Evolutionary conservation across 2,797 vertebrate species (phyloP), one percentile per base, ranked within the genome.

Genomic region (Miichthys miiuy): DNA sequence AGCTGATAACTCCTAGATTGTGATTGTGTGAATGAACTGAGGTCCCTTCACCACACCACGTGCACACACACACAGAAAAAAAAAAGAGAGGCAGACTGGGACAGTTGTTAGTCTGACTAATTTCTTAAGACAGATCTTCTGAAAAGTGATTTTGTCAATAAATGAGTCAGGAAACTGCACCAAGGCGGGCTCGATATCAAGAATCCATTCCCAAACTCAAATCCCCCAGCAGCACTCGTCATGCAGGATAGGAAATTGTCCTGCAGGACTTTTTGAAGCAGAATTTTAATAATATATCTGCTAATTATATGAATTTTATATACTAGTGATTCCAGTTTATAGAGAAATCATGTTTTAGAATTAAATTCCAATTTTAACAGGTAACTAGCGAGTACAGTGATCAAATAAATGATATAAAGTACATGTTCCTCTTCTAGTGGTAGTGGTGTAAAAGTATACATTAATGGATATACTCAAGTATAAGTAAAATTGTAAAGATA

Each of bases 21-120:
- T 71, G 57, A 80, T 75, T 90, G 90, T 94, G 95, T 96, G 95
- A 96, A 96, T 95, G 95, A 96, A 96, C 96, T 74, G 90, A 82
- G 91, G 95, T 95, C 89, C 94, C 85, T 96, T 96, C 93, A 95
- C 95, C 93, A 83, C 72, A 76, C 73, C 80, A 88, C 60, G 63
- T 91, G 86, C 58, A 60, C 79, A 71, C 34, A 62, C 17, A 71
- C 69, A 23, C 44, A 48, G 7, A 9, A 11, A 10, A 12, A 21
- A 52, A 21, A 52, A 51, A 21, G 21, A 18, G 9, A 34, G 23
- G 9, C 34, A 18, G 42, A 14, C 13, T 6, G 6, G 48, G 48
- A 42, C 41, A 47, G 47, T 52, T 21, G 21, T 23, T 20, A 48
- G 60, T 68, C 30, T 68, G 16, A 62, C 34, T 51, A 3, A 42